phyloP scores from a whole-genome alignment of 2,113 vertebrate genomes.

The Zootoca vivipara region DNA sequence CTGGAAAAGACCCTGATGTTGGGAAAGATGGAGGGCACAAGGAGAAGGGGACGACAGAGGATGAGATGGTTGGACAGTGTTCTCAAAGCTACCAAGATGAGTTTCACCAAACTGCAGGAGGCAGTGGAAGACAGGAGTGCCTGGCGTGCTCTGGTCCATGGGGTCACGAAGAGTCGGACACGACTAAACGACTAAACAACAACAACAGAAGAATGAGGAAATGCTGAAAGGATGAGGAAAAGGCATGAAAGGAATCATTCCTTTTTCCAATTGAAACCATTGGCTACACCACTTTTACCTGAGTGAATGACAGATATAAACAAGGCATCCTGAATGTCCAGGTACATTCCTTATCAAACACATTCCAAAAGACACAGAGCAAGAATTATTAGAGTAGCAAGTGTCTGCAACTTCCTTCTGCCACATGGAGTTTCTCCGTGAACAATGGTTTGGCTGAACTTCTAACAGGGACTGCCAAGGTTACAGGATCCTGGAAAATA shows the following conservation, averaged over 20 bases:
- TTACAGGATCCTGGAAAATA: slow-evolving; percentile 8
- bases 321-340: neutral
- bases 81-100: no score
- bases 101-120: no score
- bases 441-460: slow-evolving; percentile 8
- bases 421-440: neutral
- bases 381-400: neutral
- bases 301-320: neutral
- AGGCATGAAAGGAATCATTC: neutral
- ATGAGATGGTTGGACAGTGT: no score
- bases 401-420: neutral
- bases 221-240: neutral
- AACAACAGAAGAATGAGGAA: neutral
- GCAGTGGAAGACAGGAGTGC: no score
- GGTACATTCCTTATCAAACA: neutral
- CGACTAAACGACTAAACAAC: no score
- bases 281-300: neutral
- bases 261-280: neutral
- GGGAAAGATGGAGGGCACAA: no score
- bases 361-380: neutral
- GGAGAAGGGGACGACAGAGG: no score
- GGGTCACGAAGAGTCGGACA: no score
- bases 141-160: no score
- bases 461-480: neutral
- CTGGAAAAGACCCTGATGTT: no score